Base-by-base conservation (phyloP, 2,797 vertebrate species). In the Darevskia mixta region DNA sequence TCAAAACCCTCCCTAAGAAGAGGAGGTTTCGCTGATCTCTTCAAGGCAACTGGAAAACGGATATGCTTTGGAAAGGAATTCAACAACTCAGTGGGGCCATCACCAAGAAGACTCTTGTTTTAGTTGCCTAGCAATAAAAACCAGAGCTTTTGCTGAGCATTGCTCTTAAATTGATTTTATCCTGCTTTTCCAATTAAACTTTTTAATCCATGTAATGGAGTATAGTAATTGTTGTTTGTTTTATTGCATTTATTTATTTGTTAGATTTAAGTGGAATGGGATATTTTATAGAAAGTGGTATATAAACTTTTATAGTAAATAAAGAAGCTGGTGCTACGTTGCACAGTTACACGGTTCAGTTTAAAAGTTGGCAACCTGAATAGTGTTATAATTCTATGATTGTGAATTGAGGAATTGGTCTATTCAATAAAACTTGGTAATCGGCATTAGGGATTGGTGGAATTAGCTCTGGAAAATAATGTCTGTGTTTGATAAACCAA, bases 401-500 rank as follows among this genome's bases (percentile, higher is more conserved):
- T 18, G 45, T 87, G 71, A 29, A 76, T 7, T 13, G 15, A 82
- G n/a, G 8, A 67, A 88, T 38, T 32, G 5, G 32, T 15, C 25
- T 72, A 7, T 71, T 86, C 66, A 71, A 17, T 86, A 71, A 83
- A 55, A 23, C 61, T 25, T 15, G 29, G 27, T n/a, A 85, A 69
- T 83, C 8, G 90, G n/a, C 3, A 86, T 89, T 89, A 85, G 11
- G 23, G 88, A 80, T 85, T 80, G 72, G 7, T 66, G 89, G 94
- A 94, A 88, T 87, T 49, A 49, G 15, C 27, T 45, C 7, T 86
- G 86, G 73, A 92, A 96, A 94, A 87, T 1, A 8, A 94, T 94
- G 91, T 18, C 67, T 93, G 27, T 79, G 49, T 94, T 90, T 27
- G 87, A 90, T 86, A 95, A 94, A 96, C 90, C 87, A 95, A 93